Evolutionary conservation across 2,888 invertebrate species (phyloP).

Genomic region (Microchrysa polita): DNA sequence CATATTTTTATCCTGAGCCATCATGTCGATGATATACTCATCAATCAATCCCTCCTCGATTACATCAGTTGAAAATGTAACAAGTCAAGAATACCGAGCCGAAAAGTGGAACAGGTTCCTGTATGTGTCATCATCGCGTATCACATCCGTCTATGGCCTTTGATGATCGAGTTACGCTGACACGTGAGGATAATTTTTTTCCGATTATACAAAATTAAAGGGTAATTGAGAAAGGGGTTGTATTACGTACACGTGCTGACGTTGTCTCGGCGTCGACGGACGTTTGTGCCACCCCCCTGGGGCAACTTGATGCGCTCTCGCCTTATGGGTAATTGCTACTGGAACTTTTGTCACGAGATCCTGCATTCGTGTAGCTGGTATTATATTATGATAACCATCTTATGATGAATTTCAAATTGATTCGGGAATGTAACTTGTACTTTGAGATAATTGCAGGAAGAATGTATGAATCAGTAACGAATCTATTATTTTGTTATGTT

Average conservation of each 20-base stretch:
- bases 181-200: conserved; percentile 51
- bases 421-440: conserved; percentile 38
- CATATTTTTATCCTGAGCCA: too few relatives aligned
- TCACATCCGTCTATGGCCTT: conserved; percentile 42
- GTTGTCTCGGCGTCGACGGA: conserved; percentile 11
- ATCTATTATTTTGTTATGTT: too few relatives aligned
- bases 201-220: conserved; percentile 50
- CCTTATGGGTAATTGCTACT: not conserved
- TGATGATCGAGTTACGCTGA: conserved; percentile 50
- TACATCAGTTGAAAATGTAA: too few relatives aligned
- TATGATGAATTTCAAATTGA: conserved; percentile 42
- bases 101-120: conserved; percentile 11
- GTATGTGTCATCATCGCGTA: conserved; percentile 14
- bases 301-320: conserved; percentile 34
- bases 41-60: too few relatives aligned
- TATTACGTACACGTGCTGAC: conserved; percentile 48
- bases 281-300: conserved; percentile 11
- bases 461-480: not conserved
- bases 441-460: conserved; percentile 14
- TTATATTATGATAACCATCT: conserved; percentile 38
- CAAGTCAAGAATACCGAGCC: not conserved
- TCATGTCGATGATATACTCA: too few relatives aligned
- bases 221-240: conserved; percentile 51
- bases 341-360: conserved; percentile 16
- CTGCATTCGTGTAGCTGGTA: not conserved